phyloP scores from a whole-genome alignment of 2,113 vertebrate genomes.

The Telmatochromis sp. region DNA sequence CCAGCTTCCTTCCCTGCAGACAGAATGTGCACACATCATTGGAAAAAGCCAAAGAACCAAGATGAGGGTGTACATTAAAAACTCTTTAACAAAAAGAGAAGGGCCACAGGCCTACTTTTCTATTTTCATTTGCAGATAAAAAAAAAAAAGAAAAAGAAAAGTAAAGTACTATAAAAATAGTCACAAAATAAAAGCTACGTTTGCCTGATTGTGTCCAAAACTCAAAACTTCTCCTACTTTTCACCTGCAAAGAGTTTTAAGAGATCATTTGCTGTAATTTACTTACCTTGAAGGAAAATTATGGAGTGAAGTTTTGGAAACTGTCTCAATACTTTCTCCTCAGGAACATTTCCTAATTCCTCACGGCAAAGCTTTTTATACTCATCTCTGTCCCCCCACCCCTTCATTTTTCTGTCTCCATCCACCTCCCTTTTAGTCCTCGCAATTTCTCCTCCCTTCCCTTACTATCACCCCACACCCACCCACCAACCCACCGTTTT shows the following conservation, averaged over 20 bases:
- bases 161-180: not conserved
- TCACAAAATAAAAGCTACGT: not conserved
- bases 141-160: accelerated
- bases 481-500: not conserved
- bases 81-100: not conserved
- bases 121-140: not conserved
- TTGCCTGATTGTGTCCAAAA: not conserved
- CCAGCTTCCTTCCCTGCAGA: not conserved
- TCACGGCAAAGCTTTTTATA: constrained; percentile 58
- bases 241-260: not conserved
- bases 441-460: constrained; percentile 43
- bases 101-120: not conserved
- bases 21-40: constrained; percentile 9
- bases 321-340: constrained; percentile 21
- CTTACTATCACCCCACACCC: constrained; percentile 37
- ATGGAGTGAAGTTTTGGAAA: not conserved
- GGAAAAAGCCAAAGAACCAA: constrained; percentile 16
- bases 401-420: constrained; percentile 23
- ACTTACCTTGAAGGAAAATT: constrained; percentile 43
- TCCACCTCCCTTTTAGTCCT: not conserved
- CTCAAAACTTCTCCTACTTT: not conserved
- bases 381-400: constrained; percentile 40
- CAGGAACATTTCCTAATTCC: constrained; percentile 54
- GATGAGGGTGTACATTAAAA: not conserved
- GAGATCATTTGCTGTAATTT: not conserved